Conservation (phyloP, 2,113 vertebrate genomes). For the Mixornis gularis region DNA sequence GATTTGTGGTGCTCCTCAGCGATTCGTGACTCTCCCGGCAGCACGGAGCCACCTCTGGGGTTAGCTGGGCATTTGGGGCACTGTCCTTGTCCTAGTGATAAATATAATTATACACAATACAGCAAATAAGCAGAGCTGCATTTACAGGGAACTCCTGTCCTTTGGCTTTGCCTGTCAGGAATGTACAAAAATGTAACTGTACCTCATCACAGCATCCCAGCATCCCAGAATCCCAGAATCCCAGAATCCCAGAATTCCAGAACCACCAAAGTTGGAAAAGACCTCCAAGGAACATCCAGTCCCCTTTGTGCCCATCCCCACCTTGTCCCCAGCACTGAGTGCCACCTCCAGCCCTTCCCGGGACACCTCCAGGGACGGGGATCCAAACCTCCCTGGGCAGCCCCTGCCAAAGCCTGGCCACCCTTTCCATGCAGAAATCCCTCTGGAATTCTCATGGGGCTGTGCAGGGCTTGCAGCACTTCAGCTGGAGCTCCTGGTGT, state of each 20-base stretch:
- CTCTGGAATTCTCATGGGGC: not conserved
- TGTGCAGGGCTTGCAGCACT: not conserved
- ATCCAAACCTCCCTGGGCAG: not conserved
- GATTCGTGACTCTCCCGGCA: not conserved
- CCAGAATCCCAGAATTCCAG: not conserved
- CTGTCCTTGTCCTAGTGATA: not conserved
- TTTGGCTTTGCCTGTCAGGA: not conserved
- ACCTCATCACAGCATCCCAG: not conserved
- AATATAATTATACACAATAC: fast-evolving
- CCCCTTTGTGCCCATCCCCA: fast-evolving
- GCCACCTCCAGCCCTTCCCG: fast-evolving
- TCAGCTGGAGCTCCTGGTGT: not conserved
- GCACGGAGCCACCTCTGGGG: not conserved
- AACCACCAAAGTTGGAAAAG: not conserved
- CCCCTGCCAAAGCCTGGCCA: fast-evolving
- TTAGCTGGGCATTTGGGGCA: not conserved
- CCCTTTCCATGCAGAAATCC: not conserved
- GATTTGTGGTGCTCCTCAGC: fast-evolving
- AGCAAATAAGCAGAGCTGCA: not conserved
- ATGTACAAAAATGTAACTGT: not conserved
- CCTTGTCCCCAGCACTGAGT: not conserved
- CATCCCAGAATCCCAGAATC: not conserved
- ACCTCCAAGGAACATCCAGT: fast-evolving
- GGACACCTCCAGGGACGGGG: not conserved
- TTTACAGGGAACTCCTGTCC: not conserved